These are phyloP conservation scores for Morus bassanus DNA, from an alignment of 2,797 vertebrate genomes.

Conservation along the genomic window DNA sequence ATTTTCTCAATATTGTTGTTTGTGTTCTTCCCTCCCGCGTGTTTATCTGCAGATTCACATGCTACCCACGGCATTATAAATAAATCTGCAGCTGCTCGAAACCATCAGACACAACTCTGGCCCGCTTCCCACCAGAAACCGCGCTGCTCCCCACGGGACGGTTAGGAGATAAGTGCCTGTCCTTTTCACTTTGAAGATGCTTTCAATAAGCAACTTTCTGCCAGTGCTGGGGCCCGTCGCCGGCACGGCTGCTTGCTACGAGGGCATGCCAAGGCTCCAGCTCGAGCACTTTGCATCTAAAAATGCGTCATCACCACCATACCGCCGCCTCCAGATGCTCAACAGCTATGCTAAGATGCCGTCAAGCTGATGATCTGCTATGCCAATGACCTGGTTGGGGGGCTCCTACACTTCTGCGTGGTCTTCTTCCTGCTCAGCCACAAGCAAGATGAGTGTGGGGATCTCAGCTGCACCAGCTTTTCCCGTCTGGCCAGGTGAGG, in stretches of 20 bases:
- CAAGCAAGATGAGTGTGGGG: neutral
- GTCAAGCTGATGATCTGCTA: neutral
- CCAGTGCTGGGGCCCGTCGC: neutral
- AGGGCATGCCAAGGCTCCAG: neutral
- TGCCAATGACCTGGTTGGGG: neutral
- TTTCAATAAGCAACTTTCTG: neutral
- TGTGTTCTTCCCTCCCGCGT: neutral
- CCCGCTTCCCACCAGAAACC: neutral
- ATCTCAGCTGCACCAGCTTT: neutral
- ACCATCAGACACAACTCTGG: neutral
- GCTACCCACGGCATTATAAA: neutral
- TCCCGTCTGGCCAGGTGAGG: neutral
- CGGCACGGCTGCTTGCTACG: fast-evolving
- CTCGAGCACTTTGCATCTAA: neutral
- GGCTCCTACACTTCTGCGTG: fast-evolving
- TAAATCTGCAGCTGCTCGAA: slow-evolving; percentile 19
- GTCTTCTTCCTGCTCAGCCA: neutral
- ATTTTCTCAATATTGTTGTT: neutral
- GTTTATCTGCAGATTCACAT: slow-evolving; percentile 48
- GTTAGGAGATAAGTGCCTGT: neutral
- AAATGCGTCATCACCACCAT: neutral
- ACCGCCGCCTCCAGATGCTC: neutral
- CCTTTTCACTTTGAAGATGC: neutral
- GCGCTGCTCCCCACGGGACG: neutral
- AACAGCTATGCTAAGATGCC: fast-evolving